A percentile compares a stretch with the other conserved stretches of the same genome.
These are phyloP conservation scores for Myiotriccus ornatus DNA, from an alignment of 2,797 vertebrate species.

Conservation along the genomic window DNA sequence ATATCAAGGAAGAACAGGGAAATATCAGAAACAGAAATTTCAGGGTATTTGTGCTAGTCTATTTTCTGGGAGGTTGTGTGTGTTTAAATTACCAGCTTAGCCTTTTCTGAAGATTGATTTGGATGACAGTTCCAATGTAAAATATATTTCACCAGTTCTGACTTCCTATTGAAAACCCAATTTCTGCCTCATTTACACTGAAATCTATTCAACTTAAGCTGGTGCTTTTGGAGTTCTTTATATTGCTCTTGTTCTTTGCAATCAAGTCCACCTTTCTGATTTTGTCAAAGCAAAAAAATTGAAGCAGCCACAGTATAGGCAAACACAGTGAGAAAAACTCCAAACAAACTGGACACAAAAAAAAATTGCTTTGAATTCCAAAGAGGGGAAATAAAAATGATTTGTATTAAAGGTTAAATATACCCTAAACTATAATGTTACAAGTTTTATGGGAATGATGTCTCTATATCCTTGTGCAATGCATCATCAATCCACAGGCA, in stretches of 20 bases:
- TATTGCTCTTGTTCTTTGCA: slow-evolving; percentile 26
- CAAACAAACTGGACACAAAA: neutral
- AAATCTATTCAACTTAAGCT: slow-evolving; percentile 26
- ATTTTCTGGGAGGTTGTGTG: neutral
- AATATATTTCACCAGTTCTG: neutral
- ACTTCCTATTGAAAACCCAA: neutral
- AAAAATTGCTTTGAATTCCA: slow-evolving; percentile 56
- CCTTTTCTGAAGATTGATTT: slow-evolving; percentile 21
- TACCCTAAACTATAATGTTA: slow-evolving; percentile 66
- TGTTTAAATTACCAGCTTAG: neutral
- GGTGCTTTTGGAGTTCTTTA: neutral
- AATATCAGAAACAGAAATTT: neutral
- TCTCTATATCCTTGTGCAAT: slow-evolving; percentile 56
- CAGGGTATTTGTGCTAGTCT: neutral
- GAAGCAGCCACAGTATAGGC: neutral
- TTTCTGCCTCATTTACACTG: slow-evolving; percentile 50
- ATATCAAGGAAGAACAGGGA: neutral
- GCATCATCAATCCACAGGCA: slow-evolving; percentile 64
- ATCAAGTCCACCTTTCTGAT: neutral
- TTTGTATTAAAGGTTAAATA: slow-evolving; percentile 78
- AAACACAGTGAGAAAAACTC: neutral
- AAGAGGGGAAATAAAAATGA: slow-evolving; percentile 61
- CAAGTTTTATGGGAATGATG: slow-evolving; percentile 62
- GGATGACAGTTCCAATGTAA: neutral
- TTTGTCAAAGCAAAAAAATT: slow-evolving; percentile 12